Evolutionary conservation across 92 coral and sea anemone species (phyloP).

Genomic region (Palythoa caribaeorum): DNA sequence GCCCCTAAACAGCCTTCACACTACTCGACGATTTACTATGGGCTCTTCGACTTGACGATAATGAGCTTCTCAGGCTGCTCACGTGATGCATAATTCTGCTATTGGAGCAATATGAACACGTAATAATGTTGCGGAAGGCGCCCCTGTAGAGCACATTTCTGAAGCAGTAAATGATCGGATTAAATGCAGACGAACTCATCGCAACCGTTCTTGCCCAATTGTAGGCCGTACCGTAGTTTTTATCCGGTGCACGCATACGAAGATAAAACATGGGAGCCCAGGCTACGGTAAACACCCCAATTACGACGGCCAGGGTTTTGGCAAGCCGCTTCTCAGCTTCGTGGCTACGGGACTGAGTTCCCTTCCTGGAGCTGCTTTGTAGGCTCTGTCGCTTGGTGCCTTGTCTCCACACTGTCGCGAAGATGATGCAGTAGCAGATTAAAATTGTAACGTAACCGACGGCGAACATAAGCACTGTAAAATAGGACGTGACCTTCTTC

Average conservation of each 20-base stretch:
- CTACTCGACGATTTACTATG: constrained; percentile 18
- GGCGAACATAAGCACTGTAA: constrained; percentile 71
- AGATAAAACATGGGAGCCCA: constrained; percentile 88
- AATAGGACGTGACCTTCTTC: constrained; percentile 72
- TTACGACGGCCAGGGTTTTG: constrained; percentile 74
- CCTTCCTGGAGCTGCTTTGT: not conserved
- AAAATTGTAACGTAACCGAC: constrained; percentile 67
- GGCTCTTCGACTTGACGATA: not conserved
- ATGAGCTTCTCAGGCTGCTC: not conserved
- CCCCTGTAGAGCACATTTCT: constrained; percentile 76
- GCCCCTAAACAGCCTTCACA: not conserved
- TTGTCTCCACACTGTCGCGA: constrained; percentile 60
- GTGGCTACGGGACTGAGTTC: not conserved
- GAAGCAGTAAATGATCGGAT: constrained; percentile 81
- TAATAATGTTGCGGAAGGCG: constrained; percentile 71
- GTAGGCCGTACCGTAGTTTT: constrained; percentile 80
- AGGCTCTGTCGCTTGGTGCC: constrained; percentile 27
- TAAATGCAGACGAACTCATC: constrained; percentile 77
- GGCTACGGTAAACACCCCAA: constrained; percentile 74
- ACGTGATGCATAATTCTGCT: not conserved
- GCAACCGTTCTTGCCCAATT: constrained; percentile 86
- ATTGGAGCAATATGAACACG: constrained; percentile 3
- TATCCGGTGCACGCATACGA: constrained; percentile 78
- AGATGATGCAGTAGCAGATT: constrained; percentile 72
- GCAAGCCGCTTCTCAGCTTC: constrained; percentile 75